Evolutionary conservation across 23 tunicate species (phyloP).

Genomic region (Phallusia fumigata): DNA sequence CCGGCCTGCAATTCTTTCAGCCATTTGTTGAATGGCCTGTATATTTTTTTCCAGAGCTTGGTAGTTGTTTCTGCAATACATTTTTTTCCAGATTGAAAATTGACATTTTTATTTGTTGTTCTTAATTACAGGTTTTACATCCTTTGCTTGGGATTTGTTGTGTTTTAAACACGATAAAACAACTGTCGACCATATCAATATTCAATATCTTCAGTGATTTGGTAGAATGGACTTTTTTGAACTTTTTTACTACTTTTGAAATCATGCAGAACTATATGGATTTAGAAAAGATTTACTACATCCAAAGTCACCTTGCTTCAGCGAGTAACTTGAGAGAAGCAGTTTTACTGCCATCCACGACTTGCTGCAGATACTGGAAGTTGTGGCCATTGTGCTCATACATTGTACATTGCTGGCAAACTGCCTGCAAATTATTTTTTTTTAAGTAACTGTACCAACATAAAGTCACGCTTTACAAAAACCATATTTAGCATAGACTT

Average conservation of each 20-base stretch:
- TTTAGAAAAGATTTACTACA: no score
- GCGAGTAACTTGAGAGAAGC: conserved; percentile 34
- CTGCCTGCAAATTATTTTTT: conserved; percentile 49
- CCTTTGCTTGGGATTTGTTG: no score
- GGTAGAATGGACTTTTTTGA: no score
- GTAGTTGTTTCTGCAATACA: conserved; percentile 17
- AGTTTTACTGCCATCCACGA: conserved; percentile 55
- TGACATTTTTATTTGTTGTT: no score
- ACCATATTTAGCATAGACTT: not conserved
- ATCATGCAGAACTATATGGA: no score
- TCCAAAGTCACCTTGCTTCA: conserved; percentile 63
- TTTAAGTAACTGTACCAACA: no score
- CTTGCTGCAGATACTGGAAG: conserved; percentile 66
- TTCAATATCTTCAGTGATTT: no score
- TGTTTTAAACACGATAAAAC: no score
- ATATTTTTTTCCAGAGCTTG: conserved; percentile 31
- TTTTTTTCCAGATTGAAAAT: no score
- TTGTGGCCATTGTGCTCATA: conserved; percentile 73
- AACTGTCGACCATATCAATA: no score
- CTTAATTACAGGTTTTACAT: no score
- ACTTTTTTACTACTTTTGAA: no score
- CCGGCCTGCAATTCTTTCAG: conserved; percentile 36
- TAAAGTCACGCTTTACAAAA: not conserved
- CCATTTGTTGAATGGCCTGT: conserved; percentile 31
- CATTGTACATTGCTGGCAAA: conserved; percentile 64